Evolutionary conservation across 2,113 vertebrate species (phyloP).

Genomic region (Ictalurus punctatus): DNA sequence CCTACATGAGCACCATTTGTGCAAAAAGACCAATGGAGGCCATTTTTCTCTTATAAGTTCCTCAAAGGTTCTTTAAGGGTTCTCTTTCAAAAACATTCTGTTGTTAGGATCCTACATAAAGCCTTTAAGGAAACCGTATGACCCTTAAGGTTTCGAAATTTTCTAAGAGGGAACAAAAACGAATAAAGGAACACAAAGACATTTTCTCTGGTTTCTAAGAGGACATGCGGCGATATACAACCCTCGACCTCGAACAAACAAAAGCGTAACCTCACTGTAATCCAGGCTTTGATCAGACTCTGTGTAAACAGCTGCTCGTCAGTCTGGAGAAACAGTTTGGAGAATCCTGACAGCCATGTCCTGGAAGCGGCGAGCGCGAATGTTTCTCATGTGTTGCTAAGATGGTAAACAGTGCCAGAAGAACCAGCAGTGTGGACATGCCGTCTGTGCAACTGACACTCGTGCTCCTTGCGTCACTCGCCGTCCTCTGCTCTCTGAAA

Average conservation of each 20-base stretch:
- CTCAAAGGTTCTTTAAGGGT: background rate
- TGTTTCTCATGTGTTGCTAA: constrained; percentile 66
- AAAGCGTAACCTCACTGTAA: constrained; percentile 17
- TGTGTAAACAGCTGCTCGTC: constrained; percentile 60
- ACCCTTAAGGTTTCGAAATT: background rate
- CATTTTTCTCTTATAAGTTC: background rate
- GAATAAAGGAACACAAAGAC: background rate
- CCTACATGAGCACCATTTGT: background rate
- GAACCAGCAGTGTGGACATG: constrained; percentile 59
- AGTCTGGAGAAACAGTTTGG: background rate
- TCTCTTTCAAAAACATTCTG: background rate
- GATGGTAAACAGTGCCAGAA: constrained; percentile 64
- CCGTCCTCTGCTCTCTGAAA: constrained; percentile 63
- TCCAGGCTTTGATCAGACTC: constrained; percentile 51
- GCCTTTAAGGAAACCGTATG: background rate
- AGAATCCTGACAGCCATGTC: constrained; percentile 53
- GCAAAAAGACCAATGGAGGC: too few relatives aligned
- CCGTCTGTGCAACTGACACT: constrained; percentile 64
- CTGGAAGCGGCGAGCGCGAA: constrained; percentile 36
- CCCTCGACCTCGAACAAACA: background rate
- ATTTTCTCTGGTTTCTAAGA: background rate
- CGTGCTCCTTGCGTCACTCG: constrained; percentile 59
- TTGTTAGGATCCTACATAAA: background rate
- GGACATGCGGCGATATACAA: background rate
- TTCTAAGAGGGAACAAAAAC: background rate